Evolutionary conservation across 1,140 invertebrate species (phyloP).

Genomic region (Brachionus plicatilis): DNA sequence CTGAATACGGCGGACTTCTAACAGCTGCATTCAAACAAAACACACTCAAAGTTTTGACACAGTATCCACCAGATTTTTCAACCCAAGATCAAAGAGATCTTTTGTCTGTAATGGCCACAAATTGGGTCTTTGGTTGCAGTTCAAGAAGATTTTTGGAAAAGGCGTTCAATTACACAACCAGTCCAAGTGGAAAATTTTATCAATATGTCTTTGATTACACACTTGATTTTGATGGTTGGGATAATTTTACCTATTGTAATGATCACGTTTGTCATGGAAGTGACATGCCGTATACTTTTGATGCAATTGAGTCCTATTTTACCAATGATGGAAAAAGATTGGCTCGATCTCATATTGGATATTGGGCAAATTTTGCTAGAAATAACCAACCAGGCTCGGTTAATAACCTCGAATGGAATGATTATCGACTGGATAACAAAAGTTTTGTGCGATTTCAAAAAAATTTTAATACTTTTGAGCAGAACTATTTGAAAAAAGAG

Average conservation of each 20-base stretch:
- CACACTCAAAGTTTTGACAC: neutral
- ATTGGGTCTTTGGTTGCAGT: constrained; percentile 39
- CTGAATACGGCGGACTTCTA: neutral
- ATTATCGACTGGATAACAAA: neutral
- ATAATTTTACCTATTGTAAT: constrained; percentile 37
- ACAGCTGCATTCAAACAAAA: constrained; percentile 10
- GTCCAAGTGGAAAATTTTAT: neutral
- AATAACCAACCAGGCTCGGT: neutral
- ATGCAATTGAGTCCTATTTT: neutral
- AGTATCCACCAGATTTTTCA: constrained; percentile 28
- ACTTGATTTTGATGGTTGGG: constrained; percentile 37
- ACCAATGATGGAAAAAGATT: constrained; percentile 43
- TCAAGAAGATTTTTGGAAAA: constrained; percentile 29
- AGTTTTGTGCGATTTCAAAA: neutral
- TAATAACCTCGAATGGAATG: neutral
- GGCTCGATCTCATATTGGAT: constrained; percentile 44
- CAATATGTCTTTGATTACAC: constrained; percentile 29
- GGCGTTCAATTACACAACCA: neutral
- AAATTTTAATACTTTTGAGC: neutral
- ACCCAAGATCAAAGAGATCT: neutral
- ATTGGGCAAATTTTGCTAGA: constrained; percentile 50
- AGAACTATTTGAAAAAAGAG: neutral
- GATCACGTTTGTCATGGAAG: constrained; percentile 35
- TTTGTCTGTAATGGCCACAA: neutral
- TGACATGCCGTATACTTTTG: constrained; percentile 37